Evolutionary conservation across 1,140 invertebrate species (phyloP).

Genomic region (Drosophila bocqueti): DNA sequence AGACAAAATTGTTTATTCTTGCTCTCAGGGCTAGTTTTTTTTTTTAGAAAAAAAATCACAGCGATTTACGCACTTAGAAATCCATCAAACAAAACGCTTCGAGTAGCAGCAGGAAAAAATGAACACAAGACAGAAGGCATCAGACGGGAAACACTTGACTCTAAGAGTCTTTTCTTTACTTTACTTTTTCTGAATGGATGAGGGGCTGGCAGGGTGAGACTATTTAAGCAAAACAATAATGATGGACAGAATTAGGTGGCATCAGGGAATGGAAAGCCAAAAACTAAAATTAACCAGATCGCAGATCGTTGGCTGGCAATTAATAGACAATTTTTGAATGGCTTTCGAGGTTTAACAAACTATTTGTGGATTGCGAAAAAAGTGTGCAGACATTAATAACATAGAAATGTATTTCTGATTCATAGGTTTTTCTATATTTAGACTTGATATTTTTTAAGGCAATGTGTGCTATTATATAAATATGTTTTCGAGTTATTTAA

Average conservation of each 20-base stretch:
- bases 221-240: conserved; percentile 21
- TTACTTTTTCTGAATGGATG: background rate
- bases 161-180: conserved; percentile 25
- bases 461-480: conserved; percentile 2
- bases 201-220: background rate
- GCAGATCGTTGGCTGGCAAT: conserved; percentile 17
- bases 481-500: background rate
- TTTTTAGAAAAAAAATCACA: conserved; percentile 57
- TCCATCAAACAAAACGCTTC: conserved; percentile 70
- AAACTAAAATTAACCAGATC: conserved; percentile 66
- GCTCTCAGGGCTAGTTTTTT: conserved; percentile 13
- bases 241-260: conserved; percentile 55
- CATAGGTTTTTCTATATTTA: background rate
- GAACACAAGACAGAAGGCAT: conserved; percentile 38
- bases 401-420: conserved; percentile 3
- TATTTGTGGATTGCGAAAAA: background rate
- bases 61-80: conserved; percentile 78
- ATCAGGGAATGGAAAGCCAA: conserved; percentile 3
- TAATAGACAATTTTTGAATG: conserved; percentile 25
- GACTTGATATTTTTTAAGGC: background rate
- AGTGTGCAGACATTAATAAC: background rate
- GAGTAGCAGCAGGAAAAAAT: conserved; percentile 21
- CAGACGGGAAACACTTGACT: conserved; percentile 61
- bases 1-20: conserved; percentile 37
- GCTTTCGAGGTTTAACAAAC: conserved; percentile 8